These are phyloP conservation scores for Branchellion lobata DNA, from an alignment of 2,888 invertebrate species.

Conservation along the genomic window DNA sequence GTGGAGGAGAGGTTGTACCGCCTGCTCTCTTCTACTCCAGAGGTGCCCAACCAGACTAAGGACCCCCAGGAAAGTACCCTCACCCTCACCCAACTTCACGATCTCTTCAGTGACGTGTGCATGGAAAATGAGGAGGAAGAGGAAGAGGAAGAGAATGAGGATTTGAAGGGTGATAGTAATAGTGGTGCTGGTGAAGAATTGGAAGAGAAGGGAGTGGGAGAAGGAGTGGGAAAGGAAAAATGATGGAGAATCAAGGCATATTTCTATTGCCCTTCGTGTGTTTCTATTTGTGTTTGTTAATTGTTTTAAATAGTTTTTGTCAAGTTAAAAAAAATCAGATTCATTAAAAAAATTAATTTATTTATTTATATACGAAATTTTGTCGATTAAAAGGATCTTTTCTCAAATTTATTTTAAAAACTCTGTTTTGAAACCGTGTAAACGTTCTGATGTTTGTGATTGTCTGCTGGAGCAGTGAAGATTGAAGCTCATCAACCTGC, in stretches of 20 bases:
- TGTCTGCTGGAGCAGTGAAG: too few species aligned
- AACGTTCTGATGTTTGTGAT: too few species aligned
- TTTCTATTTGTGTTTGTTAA: too few species aligned
- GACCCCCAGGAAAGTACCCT: constrained; percentile 51
- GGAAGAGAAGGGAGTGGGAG: background rate
- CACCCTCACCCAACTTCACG: constrained; percentile 47
- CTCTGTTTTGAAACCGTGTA: too few species aligned
- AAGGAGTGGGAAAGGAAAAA: too few species aligned
- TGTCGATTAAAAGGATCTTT: too few species aligned
- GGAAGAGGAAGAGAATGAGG: background rate
- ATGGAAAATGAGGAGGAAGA: background rate
- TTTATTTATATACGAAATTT: too few species aligned
- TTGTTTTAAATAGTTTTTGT: too few species aligned
- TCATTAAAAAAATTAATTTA: too few species aligned
- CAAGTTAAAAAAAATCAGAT: too few species aligned
- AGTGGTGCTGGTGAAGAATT: background rate
- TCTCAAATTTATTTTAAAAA: too few species aligned
- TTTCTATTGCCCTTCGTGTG: background rate
- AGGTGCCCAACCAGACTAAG: constrained; percentile 46
- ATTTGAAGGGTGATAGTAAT: background rate
- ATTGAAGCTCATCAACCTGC: too few species aligned
- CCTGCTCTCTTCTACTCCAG: constrained; percentile 44
- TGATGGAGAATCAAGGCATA: background rate
- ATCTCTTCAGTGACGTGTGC: constrained; percentile 39
- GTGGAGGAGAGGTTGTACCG: constrained; percentile 69